Evolutionary conservation across 2,797 vertebrate species (phyloP).

Genomic region (Anas georgica): DNA sequence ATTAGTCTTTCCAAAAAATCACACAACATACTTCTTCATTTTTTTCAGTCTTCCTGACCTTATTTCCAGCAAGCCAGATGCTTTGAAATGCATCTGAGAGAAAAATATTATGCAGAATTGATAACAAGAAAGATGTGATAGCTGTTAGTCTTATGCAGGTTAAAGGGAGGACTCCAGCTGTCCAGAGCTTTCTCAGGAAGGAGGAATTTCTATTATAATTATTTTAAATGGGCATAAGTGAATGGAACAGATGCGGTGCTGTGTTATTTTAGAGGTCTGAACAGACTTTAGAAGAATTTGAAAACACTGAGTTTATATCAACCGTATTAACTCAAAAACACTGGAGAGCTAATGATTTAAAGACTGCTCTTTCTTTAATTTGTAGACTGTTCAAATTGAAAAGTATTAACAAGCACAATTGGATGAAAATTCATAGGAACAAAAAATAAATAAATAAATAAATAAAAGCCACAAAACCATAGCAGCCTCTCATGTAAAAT

Average conservation of each 20-base stretch:
- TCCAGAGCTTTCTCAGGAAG: not conserved
- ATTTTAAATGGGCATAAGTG: not conserved
- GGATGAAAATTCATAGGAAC: not conserved
- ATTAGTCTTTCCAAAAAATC: not conserved
- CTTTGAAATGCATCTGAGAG: not conserved
- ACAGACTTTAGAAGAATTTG: not conserved
- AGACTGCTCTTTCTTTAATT: not conserved
- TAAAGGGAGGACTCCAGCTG: not conserved
- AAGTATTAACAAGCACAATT: not conserved
- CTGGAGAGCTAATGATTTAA: not conserved
- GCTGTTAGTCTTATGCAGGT: not conserved
- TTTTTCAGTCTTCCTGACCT: not conserved
- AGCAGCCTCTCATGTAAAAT: not conserved
- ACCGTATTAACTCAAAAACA: not conserved
- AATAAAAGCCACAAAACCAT: not conserved
- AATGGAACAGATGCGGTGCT: not conserved
- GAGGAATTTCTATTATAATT: not conserved
- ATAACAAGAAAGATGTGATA: not conserved
- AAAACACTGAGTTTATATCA: not conserved
- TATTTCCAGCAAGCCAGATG: not conserved
- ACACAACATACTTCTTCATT: not conserved
- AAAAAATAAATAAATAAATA: too few species aligned
- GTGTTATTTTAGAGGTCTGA: not conserved
- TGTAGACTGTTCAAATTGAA: not conserved
- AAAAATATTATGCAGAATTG: not conserved